Percentiles rank a stretch among this genome's conserved stretches.
phyloP scores from a whole-genome alignment of 2,113 vertebrate species.

The Sebastes schlegelii region DNA sequence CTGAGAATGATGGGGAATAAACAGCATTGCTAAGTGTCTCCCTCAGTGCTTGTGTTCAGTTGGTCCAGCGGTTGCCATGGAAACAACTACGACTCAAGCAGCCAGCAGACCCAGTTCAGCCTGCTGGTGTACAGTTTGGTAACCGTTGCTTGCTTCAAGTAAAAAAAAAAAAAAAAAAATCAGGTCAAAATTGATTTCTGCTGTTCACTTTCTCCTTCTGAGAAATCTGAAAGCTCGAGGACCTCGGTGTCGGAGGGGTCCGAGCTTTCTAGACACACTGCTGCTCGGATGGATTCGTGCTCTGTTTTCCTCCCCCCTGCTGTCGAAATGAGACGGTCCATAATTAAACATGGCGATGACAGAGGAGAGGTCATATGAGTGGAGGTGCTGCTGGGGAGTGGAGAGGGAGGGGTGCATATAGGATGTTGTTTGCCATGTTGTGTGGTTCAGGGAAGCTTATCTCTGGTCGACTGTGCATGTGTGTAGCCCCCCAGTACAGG shows the following conservation, averaged over 20 bases:
- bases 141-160: conserved; percentile 46
- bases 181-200: conserved; percentile 63
- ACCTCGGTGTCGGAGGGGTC: neutral
- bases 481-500: conserved; percentile 22
- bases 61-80: conserved; percentile 77
- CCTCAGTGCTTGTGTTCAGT: conserved; percentile 71
- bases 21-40: conserved; percentile 79
- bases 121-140: conserved; percentile 57
- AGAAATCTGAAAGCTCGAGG: conserved; percentile 20
- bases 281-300: conserved; percentile 8
- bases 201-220: conserved; percentile 40
- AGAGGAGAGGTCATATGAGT: conserved; percentile 65
- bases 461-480: conserved; percentile 69
- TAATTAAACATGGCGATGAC: conserved; percentile 71
- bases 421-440: conserved; percentile 66
- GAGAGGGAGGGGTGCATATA: conserved; percentile 50
- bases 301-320: conserved; percentile 43
- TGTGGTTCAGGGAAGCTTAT: conserved; percentile 74
- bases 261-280: conserved; percentile 22
- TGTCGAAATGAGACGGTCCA: conserved; percentile 62
- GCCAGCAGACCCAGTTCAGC: conserved; percentile 63
- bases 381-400: conserved; percentile 50
- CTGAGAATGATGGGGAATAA: conserved; percentile 75
- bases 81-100: conserved; percentile 79
- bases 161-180: conserved; percentile 26